These are phyloP conservation scores for Aplochiton taeniatus DNA, from an alignment of 2,797 vertebrate species.

Conservation along the genomic window DNA sequence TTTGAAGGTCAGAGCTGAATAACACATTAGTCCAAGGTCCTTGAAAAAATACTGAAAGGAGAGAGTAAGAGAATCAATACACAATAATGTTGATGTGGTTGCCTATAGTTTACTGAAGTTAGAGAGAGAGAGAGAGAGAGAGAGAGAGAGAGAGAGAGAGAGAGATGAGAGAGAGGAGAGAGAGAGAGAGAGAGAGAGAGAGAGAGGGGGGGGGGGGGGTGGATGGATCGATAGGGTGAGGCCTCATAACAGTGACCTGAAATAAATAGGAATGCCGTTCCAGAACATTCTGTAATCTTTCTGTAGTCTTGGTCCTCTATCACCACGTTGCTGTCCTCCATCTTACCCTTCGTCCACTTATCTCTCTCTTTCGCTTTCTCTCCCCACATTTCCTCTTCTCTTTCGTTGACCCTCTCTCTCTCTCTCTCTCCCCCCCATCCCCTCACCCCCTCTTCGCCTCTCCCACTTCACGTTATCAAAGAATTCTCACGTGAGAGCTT, in stretches of 20 bases:
- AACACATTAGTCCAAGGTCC: conserved; percentile 18
- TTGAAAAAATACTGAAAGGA: no score
- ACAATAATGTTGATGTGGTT: not conserved
- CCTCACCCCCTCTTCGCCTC: not conserved
- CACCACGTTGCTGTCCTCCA: no score
- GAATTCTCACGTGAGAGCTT: conserved; percentile 76
- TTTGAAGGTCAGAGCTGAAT: conserved; percentile 7
- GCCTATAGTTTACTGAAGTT: no score
- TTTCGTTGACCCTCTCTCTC: not conserved
- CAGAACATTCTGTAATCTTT: not conserved
- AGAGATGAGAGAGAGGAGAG: no score
- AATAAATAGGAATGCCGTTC: not conserved
- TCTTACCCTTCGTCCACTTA: not conserved
- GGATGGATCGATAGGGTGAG: no score
- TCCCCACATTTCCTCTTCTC: conserved; percentile 7
- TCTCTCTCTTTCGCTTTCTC: not conserved
- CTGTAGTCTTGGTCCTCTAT: no score
- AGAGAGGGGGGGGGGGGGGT: no score
- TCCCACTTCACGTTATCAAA: conserved; percentile 23
- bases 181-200: no score
- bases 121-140: no score
- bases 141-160: no score
- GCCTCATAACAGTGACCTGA: no score
- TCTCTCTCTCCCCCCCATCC: conserved; percentile 21
- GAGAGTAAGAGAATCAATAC: no score